Evolutionary conservation across 2,797 vertebrate genomes (phyloP).

Genomic region (Oreortyx pictus): DNA sequence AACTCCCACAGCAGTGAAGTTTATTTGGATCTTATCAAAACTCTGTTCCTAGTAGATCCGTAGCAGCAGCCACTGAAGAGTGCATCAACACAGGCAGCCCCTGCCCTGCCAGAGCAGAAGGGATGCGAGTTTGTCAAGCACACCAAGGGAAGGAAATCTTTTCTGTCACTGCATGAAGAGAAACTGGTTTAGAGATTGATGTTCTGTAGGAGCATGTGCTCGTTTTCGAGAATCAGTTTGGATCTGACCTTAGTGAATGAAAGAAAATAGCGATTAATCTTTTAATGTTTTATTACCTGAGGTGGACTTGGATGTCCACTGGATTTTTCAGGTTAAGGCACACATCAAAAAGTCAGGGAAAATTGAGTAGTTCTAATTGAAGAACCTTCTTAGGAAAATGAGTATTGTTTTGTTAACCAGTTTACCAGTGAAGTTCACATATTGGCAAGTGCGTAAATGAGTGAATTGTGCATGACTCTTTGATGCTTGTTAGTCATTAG

Average conservation of each 20-base stretch:
- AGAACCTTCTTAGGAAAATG: not conserved
- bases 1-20: slow-evolving; percentile 17
- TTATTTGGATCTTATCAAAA: slow-evolving; percentile 33
- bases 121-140: not conserved
- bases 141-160: not conserved
- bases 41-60: not conserved
- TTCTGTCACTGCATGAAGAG: not conserved
- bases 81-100: slow-evolving; percentile 11
- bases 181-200: not conserved
- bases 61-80: not conserved
- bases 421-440: not conserved
- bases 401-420: not conserved
- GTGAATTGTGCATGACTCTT: not conserved
- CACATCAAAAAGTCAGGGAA: not conserved
- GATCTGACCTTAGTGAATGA: not conserved
- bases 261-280: not conserved
- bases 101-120: not conserved
- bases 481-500: not conserved
- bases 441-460: not conserved
- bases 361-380: not conserved
- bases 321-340: not conserved
- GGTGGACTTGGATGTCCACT: not conserved
- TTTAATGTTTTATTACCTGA: slow-evolving; percentile 38
- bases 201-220: slow-evolving; percentile 5
- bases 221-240: not conserved